A percentile compares a stretch with the other conserved stretches of the same genome.
phyloP scores from a whole-genome alignment of 2,113 vertebrate species.

The Antigone vipio region DNA sequence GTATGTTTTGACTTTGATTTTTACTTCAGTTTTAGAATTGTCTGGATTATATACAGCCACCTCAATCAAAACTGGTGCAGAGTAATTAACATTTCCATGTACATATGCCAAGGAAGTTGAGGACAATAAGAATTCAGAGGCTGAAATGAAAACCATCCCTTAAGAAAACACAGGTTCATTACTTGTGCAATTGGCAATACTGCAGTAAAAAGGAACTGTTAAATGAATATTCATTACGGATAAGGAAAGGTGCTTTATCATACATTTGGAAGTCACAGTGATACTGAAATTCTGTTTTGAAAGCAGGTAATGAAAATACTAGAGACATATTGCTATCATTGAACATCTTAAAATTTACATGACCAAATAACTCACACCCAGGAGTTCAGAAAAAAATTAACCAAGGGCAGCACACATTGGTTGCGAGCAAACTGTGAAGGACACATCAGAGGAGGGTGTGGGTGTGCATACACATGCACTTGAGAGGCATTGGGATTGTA shows the following conservation, averaged over 20 bases:
- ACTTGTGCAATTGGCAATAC: neutral
- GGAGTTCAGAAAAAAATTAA: neutral
- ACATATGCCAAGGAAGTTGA: neutral
- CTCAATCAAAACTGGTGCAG: neutral
- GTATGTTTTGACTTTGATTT: neutral
- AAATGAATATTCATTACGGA: neutral
- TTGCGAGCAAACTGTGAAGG: neutral
- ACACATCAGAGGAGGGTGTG: neutral
- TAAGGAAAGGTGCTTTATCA: neutral
- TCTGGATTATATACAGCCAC: neutral
- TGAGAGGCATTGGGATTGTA: neutral
- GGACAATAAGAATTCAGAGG: neutral
- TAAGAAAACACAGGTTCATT: conserved; percentile 11
- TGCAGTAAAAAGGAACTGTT: neutral
- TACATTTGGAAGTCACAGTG: neutral
- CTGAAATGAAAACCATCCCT: neutral
- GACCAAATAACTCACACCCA: neutral
- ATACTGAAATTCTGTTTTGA: neutral
- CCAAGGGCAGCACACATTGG: neutral
- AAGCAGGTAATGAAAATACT: neutral
- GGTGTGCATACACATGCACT: neutral
- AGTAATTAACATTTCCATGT: neutral
- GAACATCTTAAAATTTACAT: neutral
- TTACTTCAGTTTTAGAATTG: neutral
- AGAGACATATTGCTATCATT: neutral